Conservation (phyloP, 2,113 vertebrate species). For the Hippocampus zosterae region DNA sequence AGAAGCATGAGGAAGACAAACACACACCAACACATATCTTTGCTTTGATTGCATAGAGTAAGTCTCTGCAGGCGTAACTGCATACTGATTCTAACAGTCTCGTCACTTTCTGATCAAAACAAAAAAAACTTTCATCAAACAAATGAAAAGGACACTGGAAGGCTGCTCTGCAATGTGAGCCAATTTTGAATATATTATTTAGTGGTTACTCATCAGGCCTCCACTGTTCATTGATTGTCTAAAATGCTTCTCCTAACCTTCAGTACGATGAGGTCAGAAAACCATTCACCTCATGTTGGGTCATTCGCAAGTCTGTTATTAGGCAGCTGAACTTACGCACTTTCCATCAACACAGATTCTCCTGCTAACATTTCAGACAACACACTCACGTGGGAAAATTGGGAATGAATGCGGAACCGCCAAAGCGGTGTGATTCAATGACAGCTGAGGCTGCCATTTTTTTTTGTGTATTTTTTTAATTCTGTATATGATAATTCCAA, state of each 20-base stretch:
- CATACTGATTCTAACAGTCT: slow-evolving; percentile 15
- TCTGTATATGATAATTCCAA: not conserved
- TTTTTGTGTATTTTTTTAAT: no score
- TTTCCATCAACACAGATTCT: not conserved
- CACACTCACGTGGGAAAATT: not conserved
- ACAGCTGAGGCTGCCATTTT: not conserved
- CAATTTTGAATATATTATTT: slow-evolving; percentile 25
- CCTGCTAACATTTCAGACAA: not conserved
- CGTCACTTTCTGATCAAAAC: slow-evolving; percentile 3
- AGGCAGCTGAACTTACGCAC: not conserved
- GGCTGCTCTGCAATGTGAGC: slow-evolving; percentile 56
- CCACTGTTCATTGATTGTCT: slow-evolving; percentile 5
- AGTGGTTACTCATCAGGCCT: slow-evolving; percentile 1
- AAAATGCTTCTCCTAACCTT: slow-evolving; percentile 14
- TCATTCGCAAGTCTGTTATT: not conserved
- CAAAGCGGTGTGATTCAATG: not conserved
- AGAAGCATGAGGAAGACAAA: not conserved
- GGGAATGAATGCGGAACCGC: not conserved
- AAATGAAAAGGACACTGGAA: slow-evolving; percentile 31
- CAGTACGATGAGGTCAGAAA: not conserved
- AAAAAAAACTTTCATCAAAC: not conserved
- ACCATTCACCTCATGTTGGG: not conserved
- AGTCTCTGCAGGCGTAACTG: slow-evolving; percentile 17
- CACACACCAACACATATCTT: not conserved
- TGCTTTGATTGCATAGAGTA: not conserved